phyloP scores from a whole-genome alignment of 2,797 vertebrate species.

The Darevskia nairensis region DNA sequence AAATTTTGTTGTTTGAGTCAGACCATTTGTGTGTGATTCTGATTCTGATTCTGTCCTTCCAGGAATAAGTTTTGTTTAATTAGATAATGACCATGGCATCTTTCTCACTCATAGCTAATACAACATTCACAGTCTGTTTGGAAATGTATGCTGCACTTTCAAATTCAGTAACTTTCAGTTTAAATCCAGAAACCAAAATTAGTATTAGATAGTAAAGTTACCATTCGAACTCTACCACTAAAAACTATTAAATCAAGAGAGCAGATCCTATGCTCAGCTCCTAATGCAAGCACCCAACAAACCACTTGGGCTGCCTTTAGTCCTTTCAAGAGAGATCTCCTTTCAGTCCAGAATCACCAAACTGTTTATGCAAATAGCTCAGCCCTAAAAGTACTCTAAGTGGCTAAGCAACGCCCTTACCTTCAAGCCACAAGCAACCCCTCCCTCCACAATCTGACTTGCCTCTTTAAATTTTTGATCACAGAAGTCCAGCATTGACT shows the following conservation, averaged over 20 bases:
- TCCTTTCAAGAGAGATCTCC: neutral
- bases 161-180: neutral
- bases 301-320: too few species aligned
- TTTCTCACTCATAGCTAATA: neutral
- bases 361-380: neutral
- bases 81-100: neutral
- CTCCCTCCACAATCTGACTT: conserved; percentile 53
- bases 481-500: conserved; percentile 95
- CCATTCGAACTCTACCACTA: neutral
- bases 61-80: conserved; percentile 17
- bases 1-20: too few species aligned
- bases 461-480: conserved; percentile 97
- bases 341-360: neutral
- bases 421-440: conserved; percentile 10
- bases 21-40: too few species aligned
- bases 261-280: neutral
- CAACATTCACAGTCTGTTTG: neutral
- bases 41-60: neutral
- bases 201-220: neutral
- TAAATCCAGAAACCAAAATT: neutral
- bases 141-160: neutral
- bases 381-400: neutral
- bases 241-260: neutral
- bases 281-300: neutral
- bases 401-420: too few species aligned